Base-by-base conservation (phyloP, 2,113 vertebrate genomes). In the Colaptes auratus region DNA sequence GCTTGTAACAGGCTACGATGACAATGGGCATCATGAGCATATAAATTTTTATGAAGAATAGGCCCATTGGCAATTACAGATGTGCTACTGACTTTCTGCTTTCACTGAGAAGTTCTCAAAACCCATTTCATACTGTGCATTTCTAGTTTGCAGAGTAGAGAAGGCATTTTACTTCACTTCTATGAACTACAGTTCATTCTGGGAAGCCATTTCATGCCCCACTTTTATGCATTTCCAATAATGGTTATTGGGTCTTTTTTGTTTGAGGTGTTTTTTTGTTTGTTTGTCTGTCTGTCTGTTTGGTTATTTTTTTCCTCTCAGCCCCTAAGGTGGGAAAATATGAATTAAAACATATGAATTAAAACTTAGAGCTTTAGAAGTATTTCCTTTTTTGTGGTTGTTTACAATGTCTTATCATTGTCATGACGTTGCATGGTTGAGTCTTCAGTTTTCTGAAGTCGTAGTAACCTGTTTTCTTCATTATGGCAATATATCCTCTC, bases 1-100 rank as follows among this genome's bases (percentile, higher is more conserved):
- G 69, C 82, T 82, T 88, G 44, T 92, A 97, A 83, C 39, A 93
- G 93, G 65, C 66, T 39, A 79, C 52, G 64, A 91, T 96, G 97
- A 96, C 95, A 90, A 90, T 67, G 66, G 79, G 66, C 58, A 65
- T 84, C 70, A 58, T 77, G 82, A 88, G 73, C 16, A 33, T 83
- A 93, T 70, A 67, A 73, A 83, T 88, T 91, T 85, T 74, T 95
- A 90, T 84, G 87, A 97, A 95, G 96, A 97, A 97, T 86, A 86
- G 50, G 61, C 87, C 95, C 82, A 88, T 73, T 89, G 90, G 70
- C 90, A 96, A 91, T 97, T 97, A 93, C 63, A 90, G 96, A 94
- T 86, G 67, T 89, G 84, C 96, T 93, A 92, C 94, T 83, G 77
- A 95, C 90, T 97, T 96, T 94, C 82, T 93, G 42, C 59, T 96